Evolutionary conservation across 1,140 invertebrate genomes (phyloP).

Genomic region (Archegozetes longisetosus): DNA sequence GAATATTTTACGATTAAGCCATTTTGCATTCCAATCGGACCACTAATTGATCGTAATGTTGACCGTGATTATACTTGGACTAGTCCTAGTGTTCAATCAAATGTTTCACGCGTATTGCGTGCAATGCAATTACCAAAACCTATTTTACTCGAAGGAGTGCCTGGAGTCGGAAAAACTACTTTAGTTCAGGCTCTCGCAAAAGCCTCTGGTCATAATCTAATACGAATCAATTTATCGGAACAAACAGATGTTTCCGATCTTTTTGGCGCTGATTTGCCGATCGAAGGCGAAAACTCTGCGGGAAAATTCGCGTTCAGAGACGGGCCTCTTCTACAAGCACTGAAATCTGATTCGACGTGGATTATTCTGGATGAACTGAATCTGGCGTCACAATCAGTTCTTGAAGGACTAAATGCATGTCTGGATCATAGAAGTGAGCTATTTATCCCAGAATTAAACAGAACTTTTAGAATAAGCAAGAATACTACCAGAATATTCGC

Average conservation of each 20-base stretch:
- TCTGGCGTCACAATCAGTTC: conserved; percentile 89
- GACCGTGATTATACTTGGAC: conserved; percentile 11
- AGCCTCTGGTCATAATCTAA: conserved; percentile 56
- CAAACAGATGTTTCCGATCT: conserved; percentile 96
- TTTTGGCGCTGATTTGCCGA: conserved; percentile 92
- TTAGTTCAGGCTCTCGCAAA: conserved; percentile 79
- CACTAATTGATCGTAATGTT: not conserved
- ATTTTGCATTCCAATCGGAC: conserved; percentile 30
- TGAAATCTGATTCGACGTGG: conserved; percentile 76
- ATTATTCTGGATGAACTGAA: conserved; percentile 97
- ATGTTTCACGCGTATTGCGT: conserved; percentile 65
- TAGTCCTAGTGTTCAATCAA: conserved; percentile 55
- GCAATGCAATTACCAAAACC: conserved; percentile 75
- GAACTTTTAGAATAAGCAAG: conserved; percentile 54
- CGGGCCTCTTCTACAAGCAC: conserved; percentile 79
- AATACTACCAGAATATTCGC: conserved; percentile 71
- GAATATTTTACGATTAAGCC: conserved; percentile 28
- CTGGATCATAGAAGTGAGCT: conserved; percentile 93
- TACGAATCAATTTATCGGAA: conserved; percentile 93
- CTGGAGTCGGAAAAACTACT: conserved; percentile 95
- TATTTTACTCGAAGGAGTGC: conserved; percentile 87
- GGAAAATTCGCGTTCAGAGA: conserved; percentile 81
- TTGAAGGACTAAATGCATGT: conserved; percentile 96
- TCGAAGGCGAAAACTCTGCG: conserved; percentile 45
- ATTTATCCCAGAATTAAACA: conserved; percentile 83